A percentile compares a stretch with the other conserved stretches of the same genome.
These are phyloP conservation scores for Drosophila kikkawai DNA, from an alignment of 1,140 invertebrate species.

Conservation along the genomic window DNA sequence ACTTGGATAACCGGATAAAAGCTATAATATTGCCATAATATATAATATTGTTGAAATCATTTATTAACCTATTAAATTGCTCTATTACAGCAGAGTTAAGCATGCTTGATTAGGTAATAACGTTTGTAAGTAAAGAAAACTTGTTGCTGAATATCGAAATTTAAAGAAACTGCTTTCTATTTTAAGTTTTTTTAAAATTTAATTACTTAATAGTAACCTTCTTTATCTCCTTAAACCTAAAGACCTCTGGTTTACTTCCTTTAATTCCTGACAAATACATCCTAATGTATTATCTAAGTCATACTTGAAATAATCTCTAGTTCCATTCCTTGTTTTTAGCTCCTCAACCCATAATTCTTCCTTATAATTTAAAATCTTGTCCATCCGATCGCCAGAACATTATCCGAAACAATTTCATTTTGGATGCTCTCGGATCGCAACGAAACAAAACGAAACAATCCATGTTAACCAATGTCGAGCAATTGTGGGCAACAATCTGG, in stretches of 20 bases:
- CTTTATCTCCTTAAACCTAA: neutral
- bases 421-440: conserved; percentile 22
- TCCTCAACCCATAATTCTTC: conserved; percentile 3
- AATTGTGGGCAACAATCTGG: conserved; percentile 57
- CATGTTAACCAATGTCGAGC: conserved; percentile 62
- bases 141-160: neutral
- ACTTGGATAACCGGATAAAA: neutral
- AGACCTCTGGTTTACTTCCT: neutral
- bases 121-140: neutral
- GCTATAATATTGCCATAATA: neutral
- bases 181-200: neutral
- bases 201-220: neutral
- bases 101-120: neutral
- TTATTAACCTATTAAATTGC: neutral
- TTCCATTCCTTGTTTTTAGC: neutral
- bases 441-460: conserved; percentile 32
- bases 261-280: neutral
- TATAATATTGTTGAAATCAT: neutral
- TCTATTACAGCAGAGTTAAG: no score
- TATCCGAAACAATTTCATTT: conserved; percentile 44
- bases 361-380: conserved; percentile 20
- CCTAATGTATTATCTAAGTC: neutral
- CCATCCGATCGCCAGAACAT: conserved; percentile 2
- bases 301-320: neutral
- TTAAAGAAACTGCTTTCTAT: neutral